Evolutionary conservation across 2,797 vertebrate genomes (phyloP).

Genomic region (Tragopan temminckii): DNA sequence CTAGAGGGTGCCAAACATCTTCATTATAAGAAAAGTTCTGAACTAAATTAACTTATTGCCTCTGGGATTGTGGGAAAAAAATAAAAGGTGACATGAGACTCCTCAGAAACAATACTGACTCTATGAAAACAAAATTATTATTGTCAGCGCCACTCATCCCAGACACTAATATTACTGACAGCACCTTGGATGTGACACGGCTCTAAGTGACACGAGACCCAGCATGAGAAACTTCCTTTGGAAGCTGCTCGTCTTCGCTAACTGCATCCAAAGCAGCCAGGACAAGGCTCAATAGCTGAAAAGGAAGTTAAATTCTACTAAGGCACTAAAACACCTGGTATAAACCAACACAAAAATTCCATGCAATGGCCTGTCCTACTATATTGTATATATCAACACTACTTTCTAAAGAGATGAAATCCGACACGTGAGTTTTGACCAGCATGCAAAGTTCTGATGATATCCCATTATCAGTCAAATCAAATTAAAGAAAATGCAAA

Average conservation of each 20-base stretch:
- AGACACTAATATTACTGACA: neutral
- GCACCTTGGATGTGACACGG: neutral
- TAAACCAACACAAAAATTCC: slow-evolving; percentile 22
- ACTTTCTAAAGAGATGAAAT: neutral
- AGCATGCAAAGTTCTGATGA: neutral
- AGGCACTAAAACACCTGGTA: neutral
- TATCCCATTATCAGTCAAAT: neutral
- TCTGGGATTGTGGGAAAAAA: neutral
- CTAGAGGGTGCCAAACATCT: neutral
- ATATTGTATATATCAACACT: neutral
- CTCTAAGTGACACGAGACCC: neutral
- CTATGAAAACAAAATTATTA: neutral
- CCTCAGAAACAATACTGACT: neutral
- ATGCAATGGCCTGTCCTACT: neutral
- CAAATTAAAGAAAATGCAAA: neutral
- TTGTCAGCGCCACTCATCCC: neutral
- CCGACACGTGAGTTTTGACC: neutral
- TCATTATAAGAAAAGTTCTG: neutral
- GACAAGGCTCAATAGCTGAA: slow-evolving; percentile 52
- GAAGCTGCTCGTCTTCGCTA: neutral
- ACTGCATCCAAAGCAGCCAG: neutral
- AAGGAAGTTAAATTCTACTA: slow-evolving; percentile 16
- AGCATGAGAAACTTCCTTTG: neutral
- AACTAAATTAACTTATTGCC: neutral
- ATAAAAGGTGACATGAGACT: neutral